Conservation (phyloP, 2,888 invertebrate genomes). For the Tribolium freemani region DNA sequence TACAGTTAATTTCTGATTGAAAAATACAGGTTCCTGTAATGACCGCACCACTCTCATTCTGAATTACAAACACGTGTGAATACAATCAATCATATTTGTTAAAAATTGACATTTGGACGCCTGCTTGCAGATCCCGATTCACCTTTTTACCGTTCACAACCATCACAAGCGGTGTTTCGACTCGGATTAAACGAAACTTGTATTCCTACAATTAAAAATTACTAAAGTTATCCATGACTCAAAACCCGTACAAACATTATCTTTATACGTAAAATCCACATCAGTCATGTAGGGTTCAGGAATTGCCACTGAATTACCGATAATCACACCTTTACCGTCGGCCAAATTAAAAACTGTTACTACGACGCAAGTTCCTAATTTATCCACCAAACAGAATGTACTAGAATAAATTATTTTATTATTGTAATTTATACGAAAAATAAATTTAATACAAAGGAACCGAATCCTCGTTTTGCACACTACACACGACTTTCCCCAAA, state of each 20-base stretch:
- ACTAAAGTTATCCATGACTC: background rate
- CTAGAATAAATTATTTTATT: conserved; percentile 68
- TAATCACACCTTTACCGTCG: conserved; percentile 84
- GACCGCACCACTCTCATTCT: conserved; percentile 22
- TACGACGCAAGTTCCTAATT: conserved; percentile 77
- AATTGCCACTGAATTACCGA: conserved; percentile 87
- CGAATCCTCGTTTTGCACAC: conserved; percentile 80
- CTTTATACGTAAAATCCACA: conserved; percentile 72
- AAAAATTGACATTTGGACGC: conserved; percentile 76
- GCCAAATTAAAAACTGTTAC: conserved; percentile 90
- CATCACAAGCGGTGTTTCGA: conserved; percentile 82
- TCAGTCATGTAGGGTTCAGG: conserved; percentile 80
- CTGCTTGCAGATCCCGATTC: conserved; percentile 76
- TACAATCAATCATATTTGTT: conserved; percentile 72
- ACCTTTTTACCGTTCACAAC: conserved; percentile 84
- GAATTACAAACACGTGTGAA: conserved; percentile 26
- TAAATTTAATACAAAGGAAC: conserved; percentile 78
- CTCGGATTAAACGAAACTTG: conserved; percentile 80
- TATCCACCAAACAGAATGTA: conserved; percentile 86
- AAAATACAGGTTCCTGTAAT: background rate
- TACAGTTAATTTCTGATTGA: background rate
- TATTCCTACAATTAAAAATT: conserved; percentile 73
- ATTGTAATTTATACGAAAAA: conserved; percentile 14
- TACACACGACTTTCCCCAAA: conserved; percentile 85
- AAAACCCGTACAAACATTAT: conserved; percentile 67